phyloP scores from a whole-genome alignment of 1,140 invertebrate species.

The Drosophila sp. region DNA sequence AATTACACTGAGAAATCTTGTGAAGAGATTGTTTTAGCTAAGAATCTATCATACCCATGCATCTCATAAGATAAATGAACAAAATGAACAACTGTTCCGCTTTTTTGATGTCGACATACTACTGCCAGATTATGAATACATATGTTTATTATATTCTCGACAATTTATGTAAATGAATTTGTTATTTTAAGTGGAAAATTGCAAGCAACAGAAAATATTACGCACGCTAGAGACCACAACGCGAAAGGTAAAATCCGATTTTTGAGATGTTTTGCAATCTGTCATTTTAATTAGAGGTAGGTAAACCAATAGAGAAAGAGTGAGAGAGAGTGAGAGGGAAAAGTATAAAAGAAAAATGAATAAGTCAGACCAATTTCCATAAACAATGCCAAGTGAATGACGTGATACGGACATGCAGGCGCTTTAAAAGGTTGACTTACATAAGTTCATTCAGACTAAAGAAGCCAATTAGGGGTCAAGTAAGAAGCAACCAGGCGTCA shows the following conservation, averaged over 20 bases:
- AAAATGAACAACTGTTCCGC: constrained; percentile 15
- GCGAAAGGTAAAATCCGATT: constrained; percentile 21
- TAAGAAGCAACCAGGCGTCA: constrained; percentile 22
- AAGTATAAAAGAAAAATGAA: constrained; percentile 24
- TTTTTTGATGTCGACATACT: background rate
- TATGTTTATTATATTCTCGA: constrained; percentile 6
- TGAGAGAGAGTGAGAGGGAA: background rate
- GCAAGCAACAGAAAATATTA: constrained; percentile 41
- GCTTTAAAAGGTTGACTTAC: constrained; percentile 39
- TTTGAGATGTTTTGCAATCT: constrained; percentile 42
- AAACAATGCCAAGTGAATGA: constrained; percentile 44
- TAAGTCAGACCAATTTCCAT: constrained; percentile 27
- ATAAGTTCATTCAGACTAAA: constrained; percentile 32
- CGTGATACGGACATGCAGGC: constrained; percentile 3
- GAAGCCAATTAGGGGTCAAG: constrained; percentile 68
- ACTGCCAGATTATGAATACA: background rate
- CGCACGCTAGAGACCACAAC: constrained; percentile 15
- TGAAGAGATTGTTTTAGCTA: no score
- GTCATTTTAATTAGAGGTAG: constrained; percentile 57
- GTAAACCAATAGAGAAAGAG: constrained; percentile 15
- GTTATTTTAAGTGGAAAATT: constrained; percentile 55
- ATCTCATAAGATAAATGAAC: background rate
- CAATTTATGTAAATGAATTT: constrained; percentile 43
- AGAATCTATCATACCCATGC: background rate
- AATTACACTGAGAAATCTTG: no score